Percentiles rank a stretch among this genome's conserved stretches.
Evolutionary conservation across 1,140 invertebrate species (phyloP).

Genomic region (Ips typographus): DNA sequence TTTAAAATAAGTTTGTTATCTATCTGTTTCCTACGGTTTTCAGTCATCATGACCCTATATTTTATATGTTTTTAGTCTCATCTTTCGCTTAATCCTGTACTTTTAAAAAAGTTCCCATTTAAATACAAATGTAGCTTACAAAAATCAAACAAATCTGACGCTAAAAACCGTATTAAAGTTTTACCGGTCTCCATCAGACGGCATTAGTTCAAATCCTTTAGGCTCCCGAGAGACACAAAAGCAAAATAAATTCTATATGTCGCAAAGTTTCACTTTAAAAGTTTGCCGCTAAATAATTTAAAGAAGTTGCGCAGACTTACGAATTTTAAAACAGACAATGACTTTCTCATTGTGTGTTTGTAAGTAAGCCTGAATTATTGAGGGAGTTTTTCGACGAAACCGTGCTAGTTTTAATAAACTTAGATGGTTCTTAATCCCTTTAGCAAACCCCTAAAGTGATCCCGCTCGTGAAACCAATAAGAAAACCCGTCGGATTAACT

Average conservation of each 20-base stretch:
- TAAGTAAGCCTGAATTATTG: conserved; percentile 10
- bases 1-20: too few species aligned
- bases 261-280: conserved; percentile 2
- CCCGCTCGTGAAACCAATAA: conserved; percentile 5
- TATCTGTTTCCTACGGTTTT: too few species aligned
- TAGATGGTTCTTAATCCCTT: conserved; percentile 8
- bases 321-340: conserved; percentile 9
- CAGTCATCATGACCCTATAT: too few species aligned
- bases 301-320: conserved; percentile 1
- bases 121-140: too few species aligned
- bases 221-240: background rate
- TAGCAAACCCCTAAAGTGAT: background rate
- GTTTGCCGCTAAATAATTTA: conserved; percentile 4
- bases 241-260: background rate
- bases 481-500: background rate
- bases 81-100: too few species aligned
- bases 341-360: conserved; percentile 12
- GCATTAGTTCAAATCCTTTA: background rate
- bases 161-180: too few species aligned
- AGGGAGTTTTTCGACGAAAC: conserved; percentile 1
- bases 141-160: too few species aligned
- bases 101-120: too few species aligned
- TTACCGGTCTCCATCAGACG: too few species aligned
- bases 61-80: too few species aligned
- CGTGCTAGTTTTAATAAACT: conserved; percentile 11